Evolutionary conservation across 2,797 vertebrate genomes (phyloP).

Genomic region (Melanotaenia nigrans): DNA sequence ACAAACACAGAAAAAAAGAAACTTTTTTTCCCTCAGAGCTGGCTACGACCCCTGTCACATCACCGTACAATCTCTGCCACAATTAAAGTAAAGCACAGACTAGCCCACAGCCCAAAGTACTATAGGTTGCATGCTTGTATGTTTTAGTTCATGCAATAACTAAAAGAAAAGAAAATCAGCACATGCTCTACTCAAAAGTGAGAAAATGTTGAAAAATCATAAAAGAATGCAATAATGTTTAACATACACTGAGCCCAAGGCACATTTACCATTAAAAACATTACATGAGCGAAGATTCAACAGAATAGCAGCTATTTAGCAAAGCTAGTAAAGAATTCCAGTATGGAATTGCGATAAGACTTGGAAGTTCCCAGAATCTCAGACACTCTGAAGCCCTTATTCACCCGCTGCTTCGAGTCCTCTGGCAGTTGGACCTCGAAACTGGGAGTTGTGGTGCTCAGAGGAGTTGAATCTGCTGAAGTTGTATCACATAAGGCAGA

Average conservation of each 20-base stretch:
- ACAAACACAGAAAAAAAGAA: constrained; percentile 61
- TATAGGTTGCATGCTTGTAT: constrained; percentile 33
- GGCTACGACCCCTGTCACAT: constrained; percentile 35
- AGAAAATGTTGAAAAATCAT: constrained; percentile 52
- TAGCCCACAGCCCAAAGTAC: constrained; percentile 50
- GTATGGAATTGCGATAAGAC: constrained; percentile 74
- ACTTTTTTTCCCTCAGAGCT: constrained; percentile 28
- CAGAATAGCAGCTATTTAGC: constrained; percentile 71
- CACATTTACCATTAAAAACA: constrained; percentile 52
- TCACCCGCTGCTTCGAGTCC: constrained; percentile 86
- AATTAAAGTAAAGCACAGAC: constrained; percentile 41
- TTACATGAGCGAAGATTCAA: constrained; percentile 33
- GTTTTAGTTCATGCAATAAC: constrained; percentile 70
- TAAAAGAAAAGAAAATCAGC: constrained; percentile 39
- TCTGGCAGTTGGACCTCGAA: constrained; percentile 89
- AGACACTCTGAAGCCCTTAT: constrained; percentile 88
- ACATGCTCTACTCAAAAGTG: constrained; percentile 56
- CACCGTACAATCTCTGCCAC: constrained; percentile 39
- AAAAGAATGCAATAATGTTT: constrained; percentile 30
- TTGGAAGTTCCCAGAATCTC: constrained; percentile 78
- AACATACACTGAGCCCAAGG: constrained; percentile 53
- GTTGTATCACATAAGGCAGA: constrained; percentile 84
- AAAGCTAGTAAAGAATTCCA: constrained; percentile 81
- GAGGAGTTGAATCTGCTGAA: constrained; percentile 84
- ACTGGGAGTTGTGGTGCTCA: constrained; percentile 85